Evolutionary conservation across 2,113 vertebrate species (phyloP).

Genomic region (Nipponia nippon): DNA sequence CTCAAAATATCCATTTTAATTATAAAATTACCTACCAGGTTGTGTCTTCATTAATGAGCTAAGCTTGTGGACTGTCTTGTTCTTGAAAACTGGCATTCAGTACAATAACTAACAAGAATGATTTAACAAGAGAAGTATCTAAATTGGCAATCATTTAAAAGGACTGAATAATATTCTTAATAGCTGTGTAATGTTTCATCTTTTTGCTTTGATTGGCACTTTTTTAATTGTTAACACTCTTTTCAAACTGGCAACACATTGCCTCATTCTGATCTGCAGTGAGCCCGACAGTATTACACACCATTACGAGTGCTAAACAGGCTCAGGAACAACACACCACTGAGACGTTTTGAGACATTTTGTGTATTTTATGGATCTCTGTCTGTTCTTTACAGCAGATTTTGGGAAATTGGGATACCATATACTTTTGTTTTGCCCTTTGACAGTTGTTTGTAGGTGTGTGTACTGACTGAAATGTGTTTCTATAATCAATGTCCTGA

Average conservation of each 20-base stretch:
- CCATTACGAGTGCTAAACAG: rapidly evolving
- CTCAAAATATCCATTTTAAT: not conserved
- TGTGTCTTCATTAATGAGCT: constrained; percentile 30
- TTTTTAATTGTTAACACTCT: constrained; percentile 62
- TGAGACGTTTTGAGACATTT: not conserved
- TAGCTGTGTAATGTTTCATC: constrained; percentile 39
- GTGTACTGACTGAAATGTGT: not conserved
- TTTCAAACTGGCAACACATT: constrained; percentile 50
- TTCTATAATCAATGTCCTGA: not conserved
- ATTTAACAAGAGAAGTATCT: constrained; percentile 24
- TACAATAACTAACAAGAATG: not conserved
- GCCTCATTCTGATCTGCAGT: constrained; percentile 39
- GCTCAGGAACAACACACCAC: not conserved
- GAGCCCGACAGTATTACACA: not conserved
- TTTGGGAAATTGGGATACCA: not conserved
- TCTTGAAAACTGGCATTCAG: constrained; percentile 1
- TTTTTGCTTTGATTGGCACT: constrained; percentile 27
- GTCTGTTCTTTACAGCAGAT: not conserved
- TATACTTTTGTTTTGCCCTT: not conserved
- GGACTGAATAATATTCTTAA: constrained; percentile 30
- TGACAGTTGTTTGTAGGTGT: not conserved
- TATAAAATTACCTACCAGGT: constrained; percentile 12
- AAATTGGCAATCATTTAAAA: constrained; percentile 50
- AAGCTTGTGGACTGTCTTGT: not conserved
- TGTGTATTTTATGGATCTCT: not conserved